Evolutionary conservation across 2,888 invertebrate genomes (phyloP).

Genomic region (Muschampia staudingeri): DNA sequence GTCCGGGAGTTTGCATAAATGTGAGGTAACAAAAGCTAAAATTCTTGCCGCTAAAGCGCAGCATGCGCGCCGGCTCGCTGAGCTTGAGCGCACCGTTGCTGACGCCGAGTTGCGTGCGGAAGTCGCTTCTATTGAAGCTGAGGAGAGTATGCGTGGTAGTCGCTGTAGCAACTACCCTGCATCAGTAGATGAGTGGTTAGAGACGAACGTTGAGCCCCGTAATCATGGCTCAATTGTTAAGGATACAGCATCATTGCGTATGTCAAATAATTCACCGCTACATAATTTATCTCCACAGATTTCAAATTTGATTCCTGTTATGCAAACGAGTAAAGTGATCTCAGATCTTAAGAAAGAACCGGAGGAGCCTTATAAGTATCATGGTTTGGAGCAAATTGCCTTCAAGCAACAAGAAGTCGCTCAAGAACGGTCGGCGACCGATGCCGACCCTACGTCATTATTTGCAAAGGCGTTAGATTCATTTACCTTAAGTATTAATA

Average conservation of each 20-base stretch:
- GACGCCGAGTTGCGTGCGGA: slow-evolving; percentile 3
- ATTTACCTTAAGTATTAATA: slow-evolving; percentile 3
- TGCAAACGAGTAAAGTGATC: background rate
- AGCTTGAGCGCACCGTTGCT: background rate
- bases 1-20: background rate
- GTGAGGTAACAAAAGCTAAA: background rate
- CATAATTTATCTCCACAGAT: slow-evolving; percentile 13
- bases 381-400: background rate
- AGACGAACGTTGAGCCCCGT: slow-evolving; percentile 5
- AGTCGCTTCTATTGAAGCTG: background rate
- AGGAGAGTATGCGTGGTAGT: background rate
- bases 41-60: slow-evolving; percentile 6
- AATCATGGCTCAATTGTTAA: background rate
- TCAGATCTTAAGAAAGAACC: slow-evolving; percentile 9
- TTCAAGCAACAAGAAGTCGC: background rate
- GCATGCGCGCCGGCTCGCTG: slow-evolving; percentile 7
- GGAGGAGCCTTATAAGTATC: background rate
- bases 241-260: background rate
- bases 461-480: background rate
- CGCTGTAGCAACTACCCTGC: background rate
- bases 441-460: background rate
- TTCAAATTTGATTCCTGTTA: background rate
- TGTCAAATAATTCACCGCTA: background rate
- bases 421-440: background rate
- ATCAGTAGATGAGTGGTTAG: slow-evolving; percentile 8